Conservation (phyloP, 2,113 vertebrate species). For the Pomatorhinus ruficollis region DNA sequence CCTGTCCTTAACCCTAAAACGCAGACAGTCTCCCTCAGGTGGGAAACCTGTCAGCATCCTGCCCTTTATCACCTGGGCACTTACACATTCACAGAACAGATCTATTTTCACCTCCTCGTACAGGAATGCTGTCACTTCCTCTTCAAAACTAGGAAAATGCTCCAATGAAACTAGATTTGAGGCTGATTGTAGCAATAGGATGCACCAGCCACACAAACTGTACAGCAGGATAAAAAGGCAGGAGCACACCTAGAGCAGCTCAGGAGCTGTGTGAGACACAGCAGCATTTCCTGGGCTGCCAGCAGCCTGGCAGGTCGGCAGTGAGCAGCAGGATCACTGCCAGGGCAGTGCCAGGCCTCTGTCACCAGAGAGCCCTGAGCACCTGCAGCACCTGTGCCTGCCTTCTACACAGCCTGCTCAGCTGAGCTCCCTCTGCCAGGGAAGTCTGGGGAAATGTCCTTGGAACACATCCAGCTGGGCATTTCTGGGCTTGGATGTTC, state of each 20-base stretch:
- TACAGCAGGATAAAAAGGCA: rapidly evolving
- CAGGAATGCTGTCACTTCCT: not conserved
- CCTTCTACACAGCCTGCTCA: not conserved
- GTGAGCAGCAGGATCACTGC: not conserved
- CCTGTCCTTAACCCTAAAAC: not conserved
- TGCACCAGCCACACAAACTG: not conserved
- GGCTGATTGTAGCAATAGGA: not conserved
- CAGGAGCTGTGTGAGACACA: not conserved
- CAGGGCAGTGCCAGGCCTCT: not conserved
- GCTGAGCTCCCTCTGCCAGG: not conserved
- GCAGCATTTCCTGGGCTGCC: not conserved
- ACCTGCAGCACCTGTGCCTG: not conserved
- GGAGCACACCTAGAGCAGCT: not conserved
- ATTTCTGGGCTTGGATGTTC: not conserved
- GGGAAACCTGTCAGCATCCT: not conserved
- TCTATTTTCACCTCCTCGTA: not conserved
- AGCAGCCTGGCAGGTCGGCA: not conserved
- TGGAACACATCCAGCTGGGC: not conserved
- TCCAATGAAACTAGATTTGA: not conserved
- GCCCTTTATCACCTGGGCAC: not conserved
- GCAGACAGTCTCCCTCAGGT: not conserved
- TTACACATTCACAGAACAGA: not conserved
- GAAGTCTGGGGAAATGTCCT: not conserved
- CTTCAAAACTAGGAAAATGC: not conserved
- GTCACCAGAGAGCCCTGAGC: not conserved